Base-by-base conservation (phyloP, 2,888 invertebrate genomes). In the Conus canariensis region DNA sequence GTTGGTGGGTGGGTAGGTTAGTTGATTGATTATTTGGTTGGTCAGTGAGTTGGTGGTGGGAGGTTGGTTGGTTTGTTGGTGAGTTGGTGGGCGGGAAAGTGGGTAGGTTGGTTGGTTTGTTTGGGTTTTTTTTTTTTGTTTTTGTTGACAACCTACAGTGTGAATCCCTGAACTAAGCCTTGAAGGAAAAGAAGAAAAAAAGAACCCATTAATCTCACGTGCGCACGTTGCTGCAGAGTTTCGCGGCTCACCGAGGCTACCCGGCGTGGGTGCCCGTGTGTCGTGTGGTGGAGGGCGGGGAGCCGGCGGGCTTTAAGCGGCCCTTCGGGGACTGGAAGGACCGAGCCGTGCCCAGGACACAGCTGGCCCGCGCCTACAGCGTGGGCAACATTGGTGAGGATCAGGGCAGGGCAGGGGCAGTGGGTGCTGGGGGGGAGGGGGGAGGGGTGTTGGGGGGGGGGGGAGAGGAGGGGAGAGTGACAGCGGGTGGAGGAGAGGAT, bases 291-390 rank as follows among this genome's bases (percentile, higher is more conserved):
- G 94, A 94, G 90, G 93, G 93, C 22, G 88, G 91, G 45, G 95
- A 94, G 90, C 94, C 94, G 0, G 10, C 80, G 14, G 92, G 92
- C 30, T 94, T 95, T 85, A 94, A 93, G 87, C 91, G 91, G 83
- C 92, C 92, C 16, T 95, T 95, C 91, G 91, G 90, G 89, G 93
- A 93, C 70, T 95, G 95, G 95, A 90, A 91, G 56, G 94, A 94
- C 22, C 91, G 91, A 56, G 19, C 30, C n/a, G 19, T 82, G 22
- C 85, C 59, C n/a, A 85, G 83, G 59, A 58, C 56, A 19, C 88
- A 85, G 30, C 25, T 77, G 16, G 45, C 74, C n/a, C 88, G 87
- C 22, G 87, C 77, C 25, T 90, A 91, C 88, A 90, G 87, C 74
- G 83, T 91, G 0, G 83, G 83, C 56, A 90, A 88, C 80, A 91